Percentiles rank a stretch among this genome's conserved stretches.
Evolutionary conservation across 2,888 invertebrate genomes (phyloP).

Genomic region (Carpatolechia fugitivella): DNA sequence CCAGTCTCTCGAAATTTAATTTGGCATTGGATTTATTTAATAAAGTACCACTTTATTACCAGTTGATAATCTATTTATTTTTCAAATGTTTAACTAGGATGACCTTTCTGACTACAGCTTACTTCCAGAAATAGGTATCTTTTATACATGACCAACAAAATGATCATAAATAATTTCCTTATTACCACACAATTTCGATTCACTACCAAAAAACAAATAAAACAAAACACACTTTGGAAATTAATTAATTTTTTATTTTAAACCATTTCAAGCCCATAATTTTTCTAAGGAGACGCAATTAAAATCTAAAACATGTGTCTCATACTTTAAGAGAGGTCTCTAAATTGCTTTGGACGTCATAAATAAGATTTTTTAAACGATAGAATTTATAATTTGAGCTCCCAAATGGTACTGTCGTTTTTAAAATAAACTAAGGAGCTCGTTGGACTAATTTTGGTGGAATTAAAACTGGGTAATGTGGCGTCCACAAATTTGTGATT

Average conservation of each 20-base stretch:
- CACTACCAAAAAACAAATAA: slow-evolving; percentile 37
- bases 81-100: no score
- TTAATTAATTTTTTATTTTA: slow-evolving; percentile 52
- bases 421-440: slow-evolving; percentile 54
- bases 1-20: no score
- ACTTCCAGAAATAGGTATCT: no score
- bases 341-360: slow-evolving; percentile 39
- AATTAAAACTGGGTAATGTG: slow-evolving; percentile 55
- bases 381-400: slow-evolving; percentile 49
- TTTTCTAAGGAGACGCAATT: slow-evolving; percentile 40
- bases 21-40: no score
- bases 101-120: no score
- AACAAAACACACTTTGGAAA: slow-evolving; percentile 31
- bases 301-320: slow-evolving; percentile 46
- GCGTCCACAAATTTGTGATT: slow-evolving; percentile 62
- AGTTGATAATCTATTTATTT: no score
- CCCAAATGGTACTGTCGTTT: slow-evolving; percentile 53
- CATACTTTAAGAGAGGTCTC: slow-evolving; percentile 32
- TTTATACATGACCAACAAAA: neutral
- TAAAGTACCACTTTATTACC: no score
- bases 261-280: slow-evolving; percentile 37
- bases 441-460: slow-evolving; percentile 56
- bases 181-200: slow-evolving; percentile 27
- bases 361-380: slow-evolving; percentile 45
- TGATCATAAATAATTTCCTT: slow-evolving; percentile 12